Evolutionary conservation across 2,888 invertebrate species (phyloP).

Genomic region (Himalopsyche japonica): DNA sequence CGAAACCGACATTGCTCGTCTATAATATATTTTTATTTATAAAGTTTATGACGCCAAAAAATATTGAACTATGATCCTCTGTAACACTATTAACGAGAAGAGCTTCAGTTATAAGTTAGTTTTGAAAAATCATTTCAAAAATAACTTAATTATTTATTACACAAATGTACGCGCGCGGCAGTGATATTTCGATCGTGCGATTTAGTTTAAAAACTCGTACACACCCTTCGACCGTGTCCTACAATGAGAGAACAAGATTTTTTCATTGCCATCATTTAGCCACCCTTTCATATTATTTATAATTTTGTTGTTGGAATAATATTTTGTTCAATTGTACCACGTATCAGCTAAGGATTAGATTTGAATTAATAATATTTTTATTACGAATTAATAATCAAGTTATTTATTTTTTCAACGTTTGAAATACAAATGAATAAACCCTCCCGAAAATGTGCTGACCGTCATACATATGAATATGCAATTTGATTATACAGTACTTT

Average conservation of each 20-base stretch:
- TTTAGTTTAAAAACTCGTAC: background rate
- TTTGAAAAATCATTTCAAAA: too few species aligned
- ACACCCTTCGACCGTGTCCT: constrained; percentile 9
- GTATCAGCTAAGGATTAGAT: constrained; percentile 7
- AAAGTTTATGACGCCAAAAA: too few species aligned
- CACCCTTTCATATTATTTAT: constrained; percentile 7
- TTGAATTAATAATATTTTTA: constrained; percentile 20
- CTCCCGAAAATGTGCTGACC: background rate
- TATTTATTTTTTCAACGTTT: background rate
- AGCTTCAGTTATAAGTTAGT: too few species aligned
- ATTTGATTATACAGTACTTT: background rate
- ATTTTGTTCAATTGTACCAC: background rate
- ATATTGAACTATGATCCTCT: too few species aligned
- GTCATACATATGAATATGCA: background rate
- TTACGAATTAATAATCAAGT: constrained; percentile 14
- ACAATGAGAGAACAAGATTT: constrained; percentile 13
- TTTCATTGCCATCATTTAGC: constrained; percentile 16
- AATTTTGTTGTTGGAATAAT: constrained; percentile 2
- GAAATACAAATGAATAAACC: background rate
- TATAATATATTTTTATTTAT: too few species aligned
- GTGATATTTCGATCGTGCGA: background rate
- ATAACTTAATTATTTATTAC: too few species aligned
- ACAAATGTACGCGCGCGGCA: background rate
- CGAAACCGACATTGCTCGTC: too few species aligned
- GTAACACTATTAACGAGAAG: too few species aligned